Conservation (phyloP, 2,113 vertebrate genomes). For the Calonectris borealis region DNA sequence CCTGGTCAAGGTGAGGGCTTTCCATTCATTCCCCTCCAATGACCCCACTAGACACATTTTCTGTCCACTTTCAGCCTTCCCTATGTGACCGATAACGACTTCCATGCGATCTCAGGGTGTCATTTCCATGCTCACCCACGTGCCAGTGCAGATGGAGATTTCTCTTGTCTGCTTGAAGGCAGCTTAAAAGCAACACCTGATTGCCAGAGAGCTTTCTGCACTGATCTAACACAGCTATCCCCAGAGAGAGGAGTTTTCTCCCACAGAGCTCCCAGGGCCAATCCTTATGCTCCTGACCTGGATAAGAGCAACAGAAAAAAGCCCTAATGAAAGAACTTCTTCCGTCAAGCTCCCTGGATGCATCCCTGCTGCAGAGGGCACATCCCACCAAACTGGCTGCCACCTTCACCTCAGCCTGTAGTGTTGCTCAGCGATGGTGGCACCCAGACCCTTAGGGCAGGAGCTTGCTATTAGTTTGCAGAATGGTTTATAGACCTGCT, state of each 20-base stretch:
- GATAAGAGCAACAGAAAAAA: background rate
- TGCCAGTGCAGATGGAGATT: background rate
- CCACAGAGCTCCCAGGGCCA: background rate
- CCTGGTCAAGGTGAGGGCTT: background rate
- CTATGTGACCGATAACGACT: accelerated
- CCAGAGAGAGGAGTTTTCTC: background rate
- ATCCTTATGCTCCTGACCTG: background rate
- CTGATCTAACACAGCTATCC: background rate
- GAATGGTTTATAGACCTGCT: background rate
- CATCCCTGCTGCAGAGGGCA: background rate
- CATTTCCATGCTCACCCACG: background rate
- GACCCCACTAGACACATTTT: too few relatives aligned
- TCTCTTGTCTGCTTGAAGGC: background rate
- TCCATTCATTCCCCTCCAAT: background rate
- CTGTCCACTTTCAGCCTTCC: background rate
- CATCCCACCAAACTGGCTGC: background rate
- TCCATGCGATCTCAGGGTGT: background rate
- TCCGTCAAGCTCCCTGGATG: background rate
- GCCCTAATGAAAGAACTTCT: background rate
- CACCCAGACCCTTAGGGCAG: background rate
- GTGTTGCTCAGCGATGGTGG: background rate
- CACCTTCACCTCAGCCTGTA: background rate
- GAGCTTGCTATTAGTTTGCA: background rate
- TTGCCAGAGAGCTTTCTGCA: background rate
- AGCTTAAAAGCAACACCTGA: background rate